These are phyloP conservation scores for Pantherophis vulpinus DNA, from an alignment of 2,797 vertebrate genomes.

Conservation along the genomic window DNA sequence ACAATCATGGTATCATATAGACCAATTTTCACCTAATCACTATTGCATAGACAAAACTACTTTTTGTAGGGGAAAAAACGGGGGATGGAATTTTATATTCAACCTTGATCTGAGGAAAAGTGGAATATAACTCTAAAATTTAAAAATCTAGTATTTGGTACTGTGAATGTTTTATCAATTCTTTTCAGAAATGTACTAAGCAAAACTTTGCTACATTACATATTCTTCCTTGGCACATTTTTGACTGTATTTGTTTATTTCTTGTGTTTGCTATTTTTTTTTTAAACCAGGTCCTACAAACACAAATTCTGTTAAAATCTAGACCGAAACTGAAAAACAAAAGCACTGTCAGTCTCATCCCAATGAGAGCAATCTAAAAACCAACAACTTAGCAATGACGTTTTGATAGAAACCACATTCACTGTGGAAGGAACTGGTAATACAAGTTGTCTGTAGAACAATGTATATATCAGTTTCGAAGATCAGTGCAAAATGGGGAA, in stretches of 20 bases:
- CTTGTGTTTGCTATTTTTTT: neutral
- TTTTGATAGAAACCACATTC: neutral
- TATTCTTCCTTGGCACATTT: neutral
- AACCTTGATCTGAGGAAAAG: neutral
- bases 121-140: neutral
- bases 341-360: neutral
- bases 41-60: neutral
- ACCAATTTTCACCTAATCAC: neutral
- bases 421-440: neutral
- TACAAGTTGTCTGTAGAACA: neutral
- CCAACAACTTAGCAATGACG: neutral
- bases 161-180: neutral
- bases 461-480: neutral
- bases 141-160: neutral
- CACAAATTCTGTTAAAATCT: neutral
- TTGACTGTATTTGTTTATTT: neutral
- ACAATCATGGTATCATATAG: neutral
- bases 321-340: neutral
- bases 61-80: neutral
- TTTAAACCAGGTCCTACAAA: neutral
- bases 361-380: neutral
- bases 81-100: neutral
- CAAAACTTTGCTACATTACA: neutral
- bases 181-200: neutral
- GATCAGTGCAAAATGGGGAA: conserved; percentile 3